phyloP scores from a whole-genome alignment of 1,140 invertebrate species.

The Apis florea region DNA sequence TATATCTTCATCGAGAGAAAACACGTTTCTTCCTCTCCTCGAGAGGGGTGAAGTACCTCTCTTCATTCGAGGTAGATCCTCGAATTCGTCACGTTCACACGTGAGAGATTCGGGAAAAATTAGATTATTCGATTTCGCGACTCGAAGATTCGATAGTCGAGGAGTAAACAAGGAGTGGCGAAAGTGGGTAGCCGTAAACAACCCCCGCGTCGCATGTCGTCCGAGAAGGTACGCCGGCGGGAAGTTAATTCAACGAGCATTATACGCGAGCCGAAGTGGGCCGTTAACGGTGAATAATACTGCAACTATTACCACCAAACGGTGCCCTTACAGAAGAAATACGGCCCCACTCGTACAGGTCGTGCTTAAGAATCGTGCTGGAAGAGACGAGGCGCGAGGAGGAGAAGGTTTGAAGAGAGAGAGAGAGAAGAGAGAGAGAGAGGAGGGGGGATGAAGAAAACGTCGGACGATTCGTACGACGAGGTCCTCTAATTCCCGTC shows the following conservation, averaged over 20 bases:
- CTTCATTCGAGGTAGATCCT: too few relatives aligned
- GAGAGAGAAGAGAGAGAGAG: slow-evolving; percentile 15
- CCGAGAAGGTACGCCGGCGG: slow-evolving; percentile 62
- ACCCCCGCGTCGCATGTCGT: slow-evolving; percentile 45
- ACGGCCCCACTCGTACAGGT: slow-evolving; percentile 60
- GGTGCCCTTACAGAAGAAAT: slow-evolving; percentile 56
- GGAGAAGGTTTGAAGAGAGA: too few relatives aligned
- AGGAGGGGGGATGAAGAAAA: neutral
- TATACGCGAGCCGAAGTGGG: slow-evolving; percentile 63
- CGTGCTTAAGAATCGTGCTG: slow-evolving; percentile 54
- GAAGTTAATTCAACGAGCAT: slow-evolving; percentile 71
- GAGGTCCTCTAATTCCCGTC: slow-evolving; percentile 13
- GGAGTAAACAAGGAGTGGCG: slow-evolving; percentile 61
- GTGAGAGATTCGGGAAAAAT: too few relatives aligned
- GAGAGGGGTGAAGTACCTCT: too few relatives aligned
- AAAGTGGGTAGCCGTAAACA: slow-evolving; percentile 60
- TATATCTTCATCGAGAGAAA: too few relatives aligned
- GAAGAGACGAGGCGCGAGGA: neutral
- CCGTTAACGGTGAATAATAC: slow-evolving; percentile 75
- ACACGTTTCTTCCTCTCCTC: too few relatives aligned
- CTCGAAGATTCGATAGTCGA: slow-evolving; percentile 4
- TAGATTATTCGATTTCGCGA: too few relatives aligned
- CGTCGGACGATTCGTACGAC: slow-evolving; percentile 14
- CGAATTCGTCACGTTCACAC: too few relatives aligned
- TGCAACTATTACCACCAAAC: slow-evolving; percentile 67